Percentiles rank a stretch among this genome's conserved stretches.
These are phyloP conservation scores for Chaetura pelagica DNA, from an alignment of 2,113 vertebrate genomes.

Conservation along the genomic window DNA sequence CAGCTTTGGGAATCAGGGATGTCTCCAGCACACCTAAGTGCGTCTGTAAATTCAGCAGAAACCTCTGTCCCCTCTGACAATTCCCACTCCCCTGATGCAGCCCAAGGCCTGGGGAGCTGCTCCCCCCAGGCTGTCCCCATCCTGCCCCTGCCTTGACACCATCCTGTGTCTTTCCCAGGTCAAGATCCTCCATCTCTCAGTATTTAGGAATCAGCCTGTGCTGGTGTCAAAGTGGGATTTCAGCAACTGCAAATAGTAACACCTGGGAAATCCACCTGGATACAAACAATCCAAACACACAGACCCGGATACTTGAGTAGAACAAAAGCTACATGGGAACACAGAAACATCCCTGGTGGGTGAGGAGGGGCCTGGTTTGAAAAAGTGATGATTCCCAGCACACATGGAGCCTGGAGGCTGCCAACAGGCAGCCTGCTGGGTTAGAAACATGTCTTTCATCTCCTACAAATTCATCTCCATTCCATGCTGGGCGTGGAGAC, in stretches of 20 bases:
- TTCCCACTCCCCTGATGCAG: not conserved
- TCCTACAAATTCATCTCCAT: not conserved
- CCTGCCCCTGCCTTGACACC: not conserved
- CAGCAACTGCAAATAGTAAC: not conserved
- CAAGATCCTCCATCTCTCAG: not conserved
- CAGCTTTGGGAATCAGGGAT: not conserved
- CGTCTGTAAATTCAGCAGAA: not conserved
- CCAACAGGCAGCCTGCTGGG: not conserved
- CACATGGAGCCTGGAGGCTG: not conserved
- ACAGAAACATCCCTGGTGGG: not conserved
- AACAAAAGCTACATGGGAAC: not conserved
- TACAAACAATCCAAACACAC: not conserved
- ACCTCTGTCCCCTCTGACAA: fast-evolving
- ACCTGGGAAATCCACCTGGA: not conserved
- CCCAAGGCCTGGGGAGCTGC: not conserved
- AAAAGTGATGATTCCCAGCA: not conserved
- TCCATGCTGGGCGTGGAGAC: not conserved
- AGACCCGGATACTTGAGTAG: not conserved
- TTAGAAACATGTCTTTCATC: not conserved
- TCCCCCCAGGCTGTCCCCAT: not conserved
- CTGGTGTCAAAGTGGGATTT: not conserved
- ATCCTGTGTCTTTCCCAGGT: not conserved
- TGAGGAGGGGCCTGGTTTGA: not conserved
- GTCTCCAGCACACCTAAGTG: not conserved
- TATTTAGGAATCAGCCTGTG: not conserved